A percentile compares a stretch with the other conserved stretches of the same genome.
Evolutionary conservation across 2,888 invertebrate species (phyloP).

Genomic region (Micoletzkya japonica): DNA sequence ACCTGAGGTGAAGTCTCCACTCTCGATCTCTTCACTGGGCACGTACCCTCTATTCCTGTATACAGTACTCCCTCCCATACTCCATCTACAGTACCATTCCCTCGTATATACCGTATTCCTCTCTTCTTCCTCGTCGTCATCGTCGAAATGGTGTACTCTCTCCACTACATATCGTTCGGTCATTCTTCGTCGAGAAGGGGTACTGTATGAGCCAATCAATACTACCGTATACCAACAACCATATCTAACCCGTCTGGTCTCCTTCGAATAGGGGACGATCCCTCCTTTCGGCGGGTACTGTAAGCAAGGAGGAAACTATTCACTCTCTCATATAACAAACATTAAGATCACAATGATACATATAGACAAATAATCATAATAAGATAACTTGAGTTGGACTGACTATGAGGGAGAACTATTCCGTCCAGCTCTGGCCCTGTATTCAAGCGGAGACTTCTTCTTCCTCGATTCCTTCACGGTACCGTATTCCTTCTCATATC

Average conservation of each 20-base stretch:
- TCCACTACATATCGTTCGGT: constrained; percentile 24
- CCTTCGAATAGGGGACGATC: too few species aligned
- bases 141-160: constrained; percentile 25
- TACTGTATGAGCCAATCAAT: constrained; percentile 6
- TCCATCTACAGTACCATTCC: not conserved
- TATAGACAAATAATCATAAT: not conserved
- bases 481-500: not conserved
- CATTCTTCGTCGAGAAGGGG: constrained; percentile 17
- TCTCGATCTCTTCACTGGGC: not conserved
- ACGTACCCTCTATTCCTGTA: not conserved
- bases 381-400: not conserved
- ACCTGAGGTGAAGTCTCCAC: not conserved
- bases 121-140: not conserved
- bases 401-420: not conserved
- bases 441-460: not conserved
- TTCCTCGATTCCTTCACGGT: not conserved
- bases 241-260: too few species aligned
- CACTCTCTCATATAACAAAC: not conserved
- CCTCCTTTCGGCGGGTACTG: not conserved
- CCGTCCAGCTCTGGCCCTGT: not conserved
- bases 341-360: not conserved
- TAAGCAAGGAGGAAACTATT: not conserved
- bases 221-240: too few species aligned
- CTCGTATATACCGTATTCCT: not conserved
- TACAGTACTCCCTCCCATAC: not conserved